Base-by-base conservation (phyloP, 2,113 vertebrate genomes). In the Ctenomys sociabilis region DNA sequence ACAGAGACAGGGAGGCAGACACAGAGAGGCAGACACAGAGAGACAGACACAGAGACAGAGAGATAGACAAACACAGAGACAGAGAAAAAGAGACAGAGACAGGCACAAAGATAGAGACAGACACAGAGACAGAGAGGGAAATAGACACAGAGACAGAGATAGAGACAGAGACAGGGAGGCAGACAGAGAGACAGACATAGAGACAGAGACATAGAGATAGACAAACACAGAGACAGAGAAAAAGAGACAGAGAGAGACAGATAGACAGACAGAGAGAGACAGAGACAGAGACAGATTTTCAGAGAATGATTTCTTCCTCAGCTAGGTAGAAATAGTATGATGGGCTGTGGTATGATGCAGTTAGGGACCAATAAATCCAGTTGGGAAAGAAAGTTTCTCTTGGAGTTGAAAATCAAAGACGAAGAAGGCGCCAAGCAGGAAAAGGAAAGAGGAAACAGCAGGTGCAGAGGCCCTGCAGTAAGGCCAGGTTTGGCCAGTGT, bases 291-390 rank as follows among this genome's bases (percentile, higher is more conserved):
- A 3, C 13, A 17, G 22, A 16, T 75, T 73, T 82, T 7, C 30
- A 35, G 82, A 24, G 73, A 37, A 11, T 57, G 21, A 49, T 43
- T 32, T 19, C 52, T 45, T 40, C 32, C 22, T 22, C 49, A 52
- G 14, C 3, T 43, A 95, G 43, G 70, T 1, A 64, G 82, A 75
- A 80, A 43, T 2, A 12, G 28, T 45, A 3, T 6, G 45, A 77
- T 37, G 2, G 87, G 13, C 7, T 19, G 11, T 8, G 26, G 10
- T 2, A 0, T 26, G n/a, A 24, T 0, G 32, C 30, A 45, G 10
- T 81, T 57, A 43, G 57, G 57, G n/a, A 19, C 12, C n/a, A 3
- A 1, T 21, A 40, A 26, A 35, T n/a, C 22, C 28, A 17, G 1
- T 28, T 30, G 45, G 32, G 35, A 73, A 64, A 59, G 43, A 22